Conservation (phyloP, 2,888 invertebrate species). For the Drosophila antonietae region DNA sequence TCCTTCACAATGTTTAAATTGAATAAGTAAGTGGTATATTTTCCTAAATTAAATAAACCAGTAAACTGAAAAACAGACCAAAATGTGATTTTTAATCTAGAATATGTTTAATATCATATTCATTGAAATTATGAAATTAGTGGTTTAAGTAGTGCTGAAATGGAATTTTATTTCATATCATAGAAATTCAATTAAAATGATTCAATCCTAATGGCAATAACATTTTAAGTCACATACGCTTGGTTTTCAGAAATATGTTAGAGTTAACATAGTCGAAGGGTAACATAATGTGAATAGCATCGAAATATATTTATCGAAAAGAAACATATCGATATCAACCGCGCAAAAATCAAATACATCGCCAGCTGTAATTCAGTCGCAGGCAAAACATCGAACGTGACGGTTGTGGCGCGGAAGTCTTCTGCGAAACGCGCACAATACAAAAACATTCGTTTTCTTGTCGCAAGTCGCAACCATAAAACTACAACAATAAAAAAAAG, state of each 20-base stretch:
- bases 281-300: too few relatives aligned
- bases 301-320: slow-evolving; percentile 6
- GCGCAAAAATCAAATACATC: slow-evolving; percentile 36
- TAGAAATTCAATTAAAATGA: neutral
- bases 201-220: neutral
- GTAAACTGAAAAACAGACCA: neutral
- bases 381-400: slow-evolving; percentile 33
- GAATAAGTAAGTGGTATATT: slow-evolving; percentile 33
- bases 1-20: slow-evolving; percentile 33
- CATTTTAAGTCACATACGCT: neutral
- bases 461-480: slow-evolving; percentile 15
- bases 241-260: neutral
- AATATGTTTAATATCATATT: neutral
- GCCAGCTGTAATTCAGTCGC: slow-evolving; percentile 31
- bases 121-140: neutral
- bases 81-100: slow-evolving; percentile 4
- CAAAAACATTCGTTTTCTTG: slow-evolving; percentile 23
- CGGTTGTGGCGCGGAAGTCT: slow-evolving; percentile 29
- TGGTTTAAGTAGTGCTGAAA: neutral
- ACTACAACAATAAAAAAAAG: slow-evolving; percentile 25
- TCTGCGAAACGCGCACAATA: slow-evolving; percentile 2
- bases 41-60: slow-evolving; percentile 41
- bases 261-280: slow-evolving; percentile 3
- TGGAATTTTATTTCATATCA: neutral
- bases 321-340: slow-evolving; percentile 26